Evolutionary conservation across 2,797 vertebrate genomes (phyloP).

Genomic region (Lateolabrax maculatus): DNA sequence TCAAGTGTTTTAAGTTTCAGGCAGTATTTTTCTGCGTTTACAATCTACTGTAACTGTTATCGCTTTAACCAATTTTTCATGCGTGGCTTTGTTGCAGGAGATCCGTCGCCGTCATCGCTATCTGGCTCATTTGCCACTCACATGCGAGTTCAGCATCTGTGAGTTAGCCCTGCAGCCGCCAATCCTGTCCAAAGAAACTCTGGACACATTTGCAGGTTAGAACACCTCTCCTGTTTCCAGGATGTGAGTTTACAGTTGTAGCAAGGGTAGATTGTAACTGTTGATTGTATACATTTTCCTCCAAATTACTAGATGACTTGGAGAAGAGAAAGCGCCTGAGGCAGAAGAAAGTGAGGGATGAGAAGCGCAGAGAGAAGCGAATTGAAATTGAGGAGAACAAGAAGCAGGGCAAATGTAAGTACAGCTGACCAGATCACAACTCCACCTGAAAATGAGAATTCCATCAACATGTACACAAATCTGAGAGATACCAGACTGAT

Average conservation of each 20-base stretch:
- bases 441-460: not conserved
- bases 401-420: slow-evolving; percentile 97
- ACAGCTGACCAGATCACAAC: not conserved
- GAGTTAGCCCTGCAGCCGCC: slow-evolving; percentile 95
- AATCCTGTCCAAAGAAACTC: slow-evolving; percentile 93
- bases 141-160: slow-evolving; percentile 98
- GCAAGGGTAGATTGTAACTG: not conserved
- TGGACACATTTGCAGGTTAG: slow-evolving; percentile 95
- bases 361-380: slow-evolving; percentile 93
- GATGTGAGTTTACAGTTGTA: not conserved
- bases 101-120: slow-evolving; percentile 96
- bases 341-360: slow-evolving; percentile 96
- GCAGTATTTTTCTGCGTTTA: not conserved
- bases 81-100: slow-evolving; percentile 83
- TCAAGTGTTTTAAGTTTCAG: not conserved
- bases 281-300: not conserved
- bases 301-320: slow-evolving; percentile 89
- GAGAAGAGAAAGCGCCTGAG: slow-evolving; percentile 95
- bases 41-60: not conserved
- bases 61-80: not conserved
- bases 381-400: slow-evolving; percentile 98
- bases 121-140: slow-evolving; percentile 96
- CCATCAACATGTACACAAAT: not conserved
- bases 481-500: not conserved
- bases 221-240: not conserved